Evolutionary conservation across 2,888 invertebrate genomes (phyloP).

Genomic region (Pyrgus malvae): DNA sequence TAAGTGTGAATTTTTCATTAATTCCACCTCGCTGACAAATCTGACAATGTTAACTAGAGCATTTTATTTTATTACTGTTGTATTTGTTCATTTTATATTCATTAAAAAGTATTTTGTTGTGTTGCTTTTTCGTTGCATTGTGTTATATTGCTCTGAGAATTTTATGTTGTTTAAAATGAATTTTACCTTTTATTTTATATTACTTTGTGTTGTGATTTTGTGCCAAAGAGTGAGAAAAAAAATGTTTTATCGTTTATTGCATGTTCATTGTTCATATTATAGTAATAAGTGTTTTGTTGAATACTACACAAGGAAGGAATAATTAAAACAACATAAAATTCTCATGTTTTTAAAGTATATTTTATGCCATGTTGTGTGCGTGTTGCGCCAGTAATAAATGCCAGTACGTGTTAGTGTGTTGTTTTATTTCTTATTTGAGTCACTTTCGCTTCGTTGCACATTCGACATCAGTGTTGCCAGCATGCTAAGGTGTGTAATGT

Average conservation of each 20-base stretch:
- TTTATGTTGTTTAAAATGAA: conserved; percentile 7
- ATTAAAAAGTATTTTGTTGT: conserved; percentile 26
- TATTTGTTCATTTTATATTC: conserved; percentile 2
- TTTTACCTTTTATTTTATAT: neutral
- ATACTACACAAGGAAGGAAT: neutral
- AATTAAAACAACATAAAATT: neutral
- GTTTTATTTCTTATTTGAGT: conserved; percentile 29
- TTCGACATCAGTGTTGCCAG: conserved; percentile 25
- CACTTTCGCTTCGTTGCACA: conserved; percentile 31
- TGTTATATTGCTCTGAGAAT: conserved; percentile 2
- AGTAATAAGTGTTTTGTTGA: neutral
- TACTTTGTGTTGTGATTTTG: no score
- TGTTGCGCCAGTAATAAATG: conserved; percentile 13
- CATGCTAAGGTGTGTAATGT: conserved; percentile 41
- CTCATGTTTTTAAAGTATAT: neutral
- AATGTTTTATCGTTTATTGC: neutral
- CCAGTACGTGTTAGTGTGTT: conserved; percentile 24
- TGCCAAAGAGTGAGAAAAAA: no score
- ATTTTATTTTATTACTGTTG: neutral
- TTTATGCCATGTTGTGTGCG: neutral
- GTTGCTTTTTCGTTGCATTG: conserved; percentile 1
- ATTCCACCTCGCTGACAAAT: no score
- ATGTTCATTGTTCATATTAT: neutral
- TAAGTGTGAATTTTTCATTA: no score
- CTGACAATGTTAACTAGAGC: neutral